These are phyloP conservation scores for Bombus difficillimus DNA, from an alignment of 1,140 invertebrate species.

Conservation along the genomic window DNA sequence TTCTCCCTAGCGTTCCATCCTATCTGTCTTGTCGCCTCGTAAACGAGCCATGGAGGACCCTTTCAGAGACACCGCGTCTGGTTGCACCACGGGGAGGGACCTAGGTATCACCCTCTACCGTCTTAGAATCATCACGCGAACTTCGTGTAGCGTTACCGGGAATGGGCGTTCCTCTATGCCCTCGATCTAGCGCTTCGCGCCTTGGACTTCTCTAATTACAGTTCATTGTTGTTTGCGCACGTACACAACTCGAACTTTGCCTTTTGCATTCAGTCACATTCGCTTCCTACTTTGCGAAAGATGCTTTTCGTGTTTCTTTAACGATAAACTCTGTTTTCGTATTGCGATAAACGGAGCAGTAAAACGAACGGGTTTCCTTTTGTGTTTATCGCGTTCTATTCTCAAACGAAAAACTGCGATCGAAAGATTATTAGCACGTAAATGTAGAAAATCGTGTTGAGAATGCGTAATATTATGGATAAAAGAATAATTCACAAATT, in stretches of 20 bases:
- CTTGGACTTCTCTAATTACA: conserved; percentile 52
- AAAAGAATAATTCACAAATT: neutral
- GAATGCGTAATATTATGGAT: neutral
- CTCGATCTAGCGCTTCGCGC: conserved; percentile 4
- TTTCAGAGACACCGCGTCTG: conserved; percentile 40
- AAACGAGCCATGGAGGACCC: conserved; percentile 58
- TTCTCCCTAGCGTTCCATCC: neutral
- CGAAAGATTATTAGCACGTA: neutral
- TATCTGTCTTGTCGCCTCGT: conserved; percentile 39
- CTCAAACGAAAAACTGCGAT: neutral
- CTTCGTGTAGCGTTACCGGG: conserved; percentile 50
- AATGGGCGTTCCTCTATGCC: conserved; percentile 54
- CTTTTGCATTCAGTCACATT: neutral
- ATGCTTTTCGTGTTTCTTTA: too few relatives aligned
- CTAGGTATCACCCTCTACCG: neutral
- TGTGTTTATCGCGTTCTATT: neutral
- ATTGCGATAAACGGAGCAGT: too few relatives aligned
- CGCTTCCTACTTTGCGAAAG: too few relatives aligned
- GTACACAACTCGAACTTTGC: conserved; percentile 2
- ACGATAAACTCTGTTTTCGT: too few relatives aligned
- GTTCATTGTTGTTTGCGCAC: conserved; percentile 58
- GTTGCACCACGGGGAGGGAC: neutral
- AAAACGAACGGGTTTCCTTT: too few relatives aligned
- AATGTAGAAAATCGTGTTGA: neutral
- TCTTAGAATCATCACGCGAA: conserved; percentile 27